Percentiles rank a stretch among this genome's conserved stretches.
Conservation (phyloP, 1,140 invertebrate species). For the Pectinophora gossypiella region DNA sequence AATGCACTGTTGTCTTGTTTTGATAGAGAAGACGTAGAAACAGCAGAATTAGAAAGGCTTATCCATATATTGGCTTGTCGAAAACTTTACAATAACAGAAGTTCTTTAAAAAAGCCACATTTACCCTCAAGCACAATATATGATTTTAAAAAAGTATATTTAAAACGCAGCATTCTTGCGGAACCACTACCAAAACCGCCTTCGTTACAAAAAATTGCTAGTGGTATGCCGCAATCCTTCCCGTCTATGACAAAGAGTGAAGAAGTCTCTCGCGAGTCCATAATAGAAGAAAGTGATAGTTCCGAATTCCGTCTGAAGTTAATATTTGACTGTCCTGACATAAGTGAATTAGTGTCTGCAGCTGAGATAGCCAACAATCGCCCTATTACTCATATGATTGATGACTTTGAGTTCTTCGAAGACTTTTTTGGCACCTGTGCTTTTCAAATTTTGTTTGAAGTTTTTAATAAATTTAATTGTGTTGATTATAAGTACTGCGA, state of each 20-base stretch:
- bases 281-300: conserved; percentile 22
- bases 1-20: conserved; percentile 56
- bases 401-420: conserved; percentile 65
- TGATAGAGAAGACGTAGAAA: conserved; percentile 53
- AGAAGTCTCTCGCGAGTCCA: conserved; percentile 10
- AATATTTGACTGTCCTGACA: conserved; percentile 57
- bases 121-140: conserved; percentile 33
- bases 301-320: conserved; percentile 26
- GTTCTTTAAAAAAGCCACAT: conserved; percentile 45
- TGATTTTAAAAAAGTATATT: conserved; percentile 57
- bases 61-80: conserved; percentile 55
- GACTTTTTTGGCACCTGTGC: conserved; percentile 49
- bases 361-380: conserved; percentile 46
- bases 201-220: conserved; percentile 21
- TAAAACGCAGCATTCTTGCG: conserved; percentile 55
- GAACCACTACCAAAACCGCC: conserved; percentile 39
- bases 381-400: conserved; percentile 45
- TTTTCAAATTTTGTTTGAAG: conserved; percentile 45
- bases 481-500: conserved; percentile 64
- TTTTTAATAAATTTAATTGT: conserved; percentile 63
- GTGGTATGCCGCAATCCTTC: conserved; percentile 28
- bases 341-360: conserved; percentile 59
- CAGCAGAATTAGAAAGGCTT: conserved; percentile 44
- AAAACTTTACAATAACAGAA: conserved; percentile 60
- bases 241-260: conserved; percentile 35